Base-by-base conservation (phyloP, 2,113 vertebrate species). In the Dicentrarchus labrax region DNA sequence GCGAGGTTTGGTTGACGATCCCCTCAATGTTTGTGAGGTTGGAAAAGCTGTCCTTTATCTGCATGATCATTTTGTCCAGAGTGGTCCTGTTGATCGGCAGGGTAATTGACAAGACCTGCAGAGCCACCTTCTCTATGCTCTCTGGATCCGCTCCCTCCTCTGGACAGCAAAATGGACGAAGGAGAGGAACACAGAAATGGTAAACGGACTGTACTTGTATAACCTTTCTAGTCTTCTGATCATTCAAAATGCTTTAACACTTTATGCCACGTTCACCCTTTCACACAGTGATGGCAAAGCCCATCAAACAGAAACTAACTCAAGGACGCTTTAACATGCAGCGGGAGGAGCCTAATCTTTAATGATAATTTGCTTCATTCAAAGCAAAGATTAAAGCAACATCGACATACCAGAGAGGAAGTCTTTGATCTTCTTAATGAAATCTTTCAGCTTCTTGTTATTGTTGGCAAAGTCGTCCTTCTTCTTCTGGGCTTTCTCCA, bases 61-160 rank as follows among this genome's bases (percentile, higher is more conserved):
- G 87, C 79, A 13, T 71, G 54, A 96, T 74, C 86, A 97, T 83
- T 10, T 82, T 85, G 75, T 92, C 84, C 71, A 97, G 77, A 4
- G 76, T 56, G 2, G 85, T 94, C 36, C 21, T 0, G 72, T 95
- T 97, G 80, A 95, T 86, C 1, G 97, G 96, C 64, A 97, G 84
- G 4, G 91, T 91, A 86, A 98, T 96, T 3, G 92, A 91, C 92
- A 99, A 81, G 17, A 97, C 96, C 76, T 95, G 91, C 78, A 51
- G 86, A 6, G 96, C 96, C 88, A 97, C 94, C 72, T 96, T 93
- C 83, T 97, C 96, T 4, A 98, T 96, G 93, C 96, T 97, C 79
- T 94, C 93, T 0, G 96, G 96, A 81, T 97, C 96, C 0, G 96
- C 96, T 67, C 96, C 97, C 82, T 98, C 96, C 94, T 96, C 97